Evolutionary conservation across 2,113 vertebrate species (phyloP).

Genomic region (Lasiurus cinereus): DNA sequence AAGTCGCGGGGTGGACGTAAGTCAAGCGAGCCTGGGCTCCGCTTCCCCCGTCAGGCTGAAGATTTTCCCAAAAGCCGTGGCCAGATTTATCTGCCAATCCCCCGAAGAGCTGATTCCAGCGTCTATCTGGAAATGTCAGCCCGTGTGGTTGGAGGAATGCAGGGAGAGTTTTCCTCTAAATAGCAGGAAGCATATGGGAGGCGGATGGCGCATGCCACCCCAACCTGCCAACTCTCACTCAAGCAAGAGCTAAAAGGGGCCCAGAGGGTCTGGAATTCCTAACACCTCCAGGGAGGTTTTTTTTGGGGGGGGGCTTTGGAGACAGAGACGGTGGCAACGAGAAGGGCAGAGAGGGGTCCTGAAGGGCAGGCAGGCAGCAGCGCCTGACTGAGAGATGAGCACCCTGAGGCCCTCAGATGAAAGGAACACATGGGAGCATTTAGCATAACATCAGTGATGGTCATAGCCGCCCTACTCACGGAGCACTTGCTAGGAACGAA

Average conservation of each 20-base stretch:
- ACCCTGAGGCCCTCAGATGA: neutral
- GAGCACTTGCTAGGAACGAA: neutral
- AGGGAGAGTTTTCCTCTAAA: slow-evolving; percentile 89
- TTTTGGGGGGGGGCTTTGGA: neutral
- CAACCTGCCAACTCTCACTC: slow-evolving; percentile 88
- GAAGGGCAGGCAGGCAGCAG: neutral
- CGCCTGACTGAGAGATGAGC: neutral
- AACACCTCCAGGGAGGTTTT: neutral
- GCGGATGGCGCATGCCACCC: slow-evolving; percentile 87
- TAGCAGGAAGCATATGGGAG: slow-evolving; percentile 91
- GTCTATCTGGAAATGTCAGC: slow-evolving; percentile 89
- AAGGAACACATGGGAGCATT: neutral
- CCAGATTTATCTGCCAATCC: slow-evolving; percentile 89
- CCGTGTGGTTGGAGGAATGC: slow-evolving; percentile 86
- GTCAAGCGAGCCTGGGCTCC: slow-evolving; percentile 49
- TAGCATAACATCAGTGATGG: neutral
- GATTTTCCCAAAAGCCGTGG: slow-evolving; percentile 83
- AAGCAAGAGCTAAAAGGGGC: slow-evolving; percentile 86
- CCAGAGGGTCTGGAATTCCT: slow-evolving; percentile 84
- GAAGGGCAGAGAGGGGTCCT: neutral
- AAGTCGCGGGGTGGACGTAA: slow-evolving; percentile 57
- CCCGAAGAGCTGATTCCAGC: slow-evolving; percentile 79
- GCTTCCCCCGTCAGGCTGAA: slow-evolving; percentile 78
- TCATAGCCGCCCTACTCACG: neutral
- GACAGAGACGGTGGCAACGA: neutral